Conservation (phyloP, 1,140 invertebrate species). For the Monomorium pharaonis region DNA sequence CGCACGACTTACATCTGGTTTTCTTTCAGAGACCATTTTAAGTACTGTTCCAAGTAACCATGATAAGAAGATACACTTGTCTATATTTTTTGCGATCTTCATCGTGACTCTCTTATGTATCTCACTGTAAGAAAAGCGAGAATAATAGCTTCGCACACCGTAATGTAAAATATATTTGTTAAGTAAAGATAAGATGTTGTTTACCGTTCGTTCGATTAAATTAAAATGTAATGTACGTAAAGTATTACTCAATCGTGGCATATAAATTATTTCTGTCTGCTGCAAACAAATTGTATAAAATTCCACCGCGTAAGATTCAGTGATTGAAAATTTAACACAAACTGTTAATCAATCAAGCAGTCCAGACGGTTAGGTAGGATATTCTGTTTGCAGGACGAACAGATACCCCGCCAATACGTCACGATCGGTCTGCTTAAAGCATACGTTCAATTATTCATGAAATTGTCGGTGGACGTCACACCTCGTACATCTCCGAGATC, state of each 20-base stretch:
- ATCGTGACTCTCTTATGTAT: no score
- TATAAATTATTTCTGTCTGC: not conserved
- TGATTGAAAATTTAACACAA: slow-evolving; percentile 50
- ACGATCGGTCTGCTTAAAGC: slow-evolving; percentile 43
- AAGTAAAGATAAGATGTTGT: not conserved
- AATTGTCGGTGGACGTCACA: slow-evolving; percentile 54
- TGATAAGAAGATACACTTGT: no score
- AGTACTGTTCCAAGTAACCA: no score
- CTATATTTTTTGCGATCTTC: no score
- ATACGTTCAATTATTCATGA: slow-evolving; percentile 61
- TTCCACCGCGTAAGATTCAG: not conserved
- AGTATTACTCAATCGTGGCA: not conserved
- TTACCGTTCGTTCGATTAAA: not conserved
- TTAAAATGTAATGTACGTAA: not conserved
- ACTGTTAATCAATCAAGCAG: slow-evolving; percentile 61
- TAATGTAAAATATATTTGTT: not conserved
- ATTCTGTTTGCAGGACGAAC: slow-evolving; percentile 52
- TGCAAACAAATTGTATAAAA: slow-evolving; percentile 6
- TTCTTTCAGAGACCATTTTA: not conserved
- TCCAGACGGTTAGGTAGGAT: slow-evolving; percentile 33
- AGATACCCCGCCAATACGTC: slow-evolving; percentile 51
- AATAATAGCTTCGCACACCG: no score
- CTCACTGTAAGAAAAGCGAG: no score
- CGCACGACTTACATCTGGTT: not conserved
- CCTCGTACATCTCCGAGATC: slow-evolving; percentile 31